These are phyloP conservation scores for Litocranius walleri DNA, from an alignment of 2,113 vertebrate genomes.

Conservation along the genomic window DNA sequence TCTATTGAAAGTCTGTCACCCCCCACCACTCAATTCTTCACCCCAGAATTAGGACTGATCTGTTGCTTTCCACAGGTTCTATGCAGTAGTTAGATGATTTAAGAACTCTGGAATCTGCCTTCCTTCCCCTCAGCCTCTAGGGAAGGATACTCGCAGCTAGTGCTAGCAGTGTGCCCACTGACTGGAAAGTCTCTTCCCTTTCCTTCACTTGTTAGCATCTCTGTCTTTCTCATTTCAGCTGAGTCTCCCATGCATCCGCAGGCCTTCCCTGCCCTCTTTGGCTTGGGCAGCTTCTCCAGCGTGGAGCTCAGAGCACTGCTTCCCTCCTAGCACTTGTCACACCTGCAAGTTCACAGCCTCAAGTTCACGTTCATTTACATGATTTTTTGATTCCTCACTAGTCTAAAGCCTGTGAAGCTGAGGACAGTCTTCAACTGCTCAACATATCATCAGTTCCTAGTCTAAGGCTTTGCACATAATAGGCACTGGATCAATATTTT, in stretches of 20 bases:
- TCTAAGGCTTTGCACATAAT: background rate
- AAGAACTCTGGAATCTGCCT: background rate
- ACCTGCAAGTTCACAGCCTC: background rate
- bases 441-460: background rate
- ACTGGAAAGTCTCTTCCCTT: background rate
- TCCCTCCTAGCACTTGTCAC: background rate
- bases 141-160: background rate
- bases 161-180: background rate
- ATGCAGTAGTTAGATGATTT: background rate
- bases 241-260: rapidly evolving
- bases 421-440: background rate
- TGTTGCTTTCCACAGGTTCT: background rate
- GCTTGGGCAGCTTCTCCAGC: background rate
- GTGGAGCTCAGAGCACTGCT: background rate
- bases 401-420: background rate
- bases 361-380: background rate
- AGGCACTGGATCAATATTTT: background rate
- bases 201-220: background rate
- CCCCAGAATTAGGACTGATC: background rate
- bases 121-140: background rate
- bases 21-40: background rate
- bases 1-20: background rate
- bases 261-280: background rate
- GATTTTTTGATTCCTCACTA: background rate
- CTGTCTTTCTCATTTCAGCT: background rate